phyloP scores from a whole-genome alignment of 2,113 vertebrate species.

The Amia ocellicauda region DNA sequence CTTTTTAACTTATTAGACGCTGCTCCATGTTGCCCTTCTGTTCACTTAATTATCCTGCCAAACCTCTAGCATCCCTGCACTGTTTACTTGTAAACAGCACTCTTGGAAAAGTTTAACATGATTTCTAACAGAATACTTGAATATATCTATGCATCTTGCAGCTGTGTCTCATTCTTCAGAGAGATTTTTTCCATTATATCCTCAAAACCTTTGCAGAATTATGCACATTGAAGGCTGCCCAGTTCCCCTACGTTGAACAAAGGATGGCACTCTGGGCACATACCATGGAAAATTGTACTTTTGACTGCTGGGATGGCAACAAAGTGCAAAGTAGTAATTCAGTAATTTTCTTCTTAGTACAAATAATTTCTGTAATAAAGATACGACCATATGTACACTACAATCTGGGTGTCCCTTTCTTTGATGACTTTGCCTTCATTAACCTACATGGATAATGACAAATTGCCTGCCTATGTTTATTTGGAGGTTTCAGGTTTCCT shows the following conservation, averaged over 20 bases:
- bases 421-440: too few species aligned
- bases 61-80: too few species aligned
- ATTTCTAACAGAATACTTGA: slow-evolving; percentile 17
- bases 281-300: slow-evolving; percentile 3
- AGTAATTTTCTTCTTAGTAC: not conserved
- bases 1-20: not conserved
- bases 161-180: slow-evolving; percentile 17
- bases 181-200: slow-evolving; percentile 18
- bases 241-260: slow-evolving; percentile 16
- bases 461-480: too few species aligned
- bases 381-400: too few species aligned
- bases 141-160: slow-evolving; percentile 19
- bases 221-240: slow-evolving; percentile 14
- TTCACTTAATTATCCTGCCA: slow-evolving; percentile 6
- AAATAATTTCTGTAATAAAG: slow-evolving; percentile 9
- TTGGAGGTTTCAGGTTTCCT: too few species aligned
- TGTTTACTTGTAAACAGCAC: slow-evolving; percentile 28
- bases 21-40: not conserved
- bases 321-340: too few species aligned
- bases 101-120: slow-evolving; percentile 19
- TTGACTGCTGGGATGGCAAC: not conserved
- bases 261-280: slow-evolving; percentile 13
- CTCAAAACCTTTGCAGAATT: slow-evolving; percentile 23
- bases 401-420: too few species aligned
- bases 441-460: too few species aligned